Evolutionary conservation across 2,888 invertebrate species (phyloP).

Genomic region (Lymantria monacha): DNA sequence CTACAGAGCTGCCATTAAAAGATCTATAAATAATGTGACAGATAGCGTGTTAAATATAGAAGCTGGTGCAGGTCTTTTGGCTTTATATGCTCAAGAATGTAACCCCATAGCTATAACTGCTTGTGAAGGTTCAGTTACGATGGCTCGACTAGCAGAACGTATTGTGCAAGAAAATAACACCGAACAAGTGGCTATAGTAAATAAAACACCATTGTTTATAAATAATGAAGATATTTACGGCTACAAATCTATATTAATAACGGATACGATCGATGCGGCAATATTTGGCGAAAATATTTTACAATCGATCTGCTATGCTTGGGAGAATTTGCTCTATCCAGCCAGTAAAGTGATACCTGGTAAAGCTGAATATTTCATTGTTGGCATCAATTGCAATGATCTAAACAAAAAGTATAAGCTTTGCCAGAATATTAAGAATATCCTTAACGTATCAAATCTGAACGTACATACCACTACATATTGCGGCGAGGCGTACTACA

Average conservation of each 20-base stretch:
- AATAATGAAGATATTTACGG: slow-evolving; percentile 11
- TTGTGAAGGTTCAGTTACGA: slow-evolving; percentile 12
- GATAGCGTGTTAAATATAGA: slow-evolving; percentile 24
- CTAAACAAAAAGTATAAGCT: slow-evolving; percentile 16
- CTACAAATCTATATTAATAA: slow-evolving; percentile 13
- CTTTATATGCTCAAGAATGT: slow-evolving; percentile 80
- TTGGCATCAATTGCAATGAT: slow-evolving; percentile 15
- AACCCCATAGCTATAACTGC: slow-evolving; percentile 51
- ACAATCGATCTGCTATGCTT: slow-evolving; percentile 82
- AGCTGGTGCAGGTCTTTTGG: slow-evolving; percentile 63
- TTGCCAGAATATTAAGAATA: slow-evolving; percentile 1
- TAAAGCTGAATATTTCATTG: slow-evolving; percentile 19
- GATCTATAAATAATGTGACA: slow-evolving; percentile 6
- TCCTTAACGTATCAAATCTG: slow-evolving; percentile 11
- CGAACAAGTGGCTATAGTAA: slow-evolving; percentile 9
- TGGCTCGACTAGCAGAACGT: slow-evolving; percentile 15
- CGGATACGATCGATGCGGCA: slow-evolving; percentile 18
- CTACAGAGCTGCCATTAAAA: slow-evolving; percentile 13
- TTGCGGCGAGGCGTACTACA: slow-evolving; percentile 12
- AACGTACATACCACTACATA: slow-evolving; percentile 15
- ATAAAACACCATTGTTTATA: slow-evolving; percentile 9
- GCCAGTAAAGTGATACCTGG: slow-evolving; percentile 17
- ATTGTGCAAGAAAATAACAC: slow-evolving; percentile 18
- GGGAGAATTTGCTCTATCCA: slow-evolving; percentile 49
- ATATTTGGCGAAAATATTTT: slow-evolving; percentile 57